Percentiles rank a stretch among this genome's conserved stretches.
These are phyloP conservation scores for Dascillus cervinus DNA, from an alignment of 2,888 invertebrate genomes.

Conservation along the genomic window DNA sequence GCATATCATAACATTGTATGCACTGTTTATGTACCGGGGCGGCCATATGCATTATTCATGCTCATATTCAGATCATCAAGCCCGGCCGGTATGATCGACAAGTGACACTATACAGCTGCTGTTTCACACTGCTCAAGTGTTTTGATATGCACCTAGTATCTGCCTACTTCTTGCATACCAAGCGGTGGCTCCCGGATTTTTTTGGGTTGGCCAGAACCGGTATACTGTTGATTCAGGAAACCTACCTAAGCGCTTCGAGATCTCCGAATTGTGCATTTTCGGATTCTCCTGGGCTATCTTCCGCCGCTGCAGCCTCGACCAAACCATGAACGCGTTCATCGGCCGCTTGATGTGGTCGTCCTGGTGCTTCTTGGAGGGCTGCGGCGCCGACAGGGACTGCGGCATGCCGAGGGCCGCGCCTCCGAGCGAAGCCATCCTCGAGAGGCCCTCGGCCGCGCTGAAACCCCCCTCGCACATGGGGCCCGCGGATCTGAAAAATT, in stretches of 20 bases:
- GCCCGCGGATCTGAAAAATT: constrained; percentile 59
- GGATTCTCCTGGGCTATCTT: constrained; percentile 98
- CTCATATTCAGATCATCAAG: constrained; percentile 37
- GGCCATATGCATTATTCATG: constrained; percentile 37
- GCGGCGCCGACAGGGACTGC: constrained; percentile 46
- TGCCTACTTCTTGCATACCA: constrained; percentile 18
- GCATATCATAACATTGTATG: constrained; percentile 39
- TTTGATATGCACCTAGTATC: constrained; percentile 29
- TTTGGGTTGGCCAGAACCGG: constrained; percentile 17
- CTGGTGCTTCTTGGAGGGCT: constrained; percentile 53
- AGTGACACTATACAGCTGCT: constrained; percentile 44
- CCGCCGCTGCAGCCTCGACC: constrained; percentile 85
- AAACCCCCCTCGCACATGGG: constrained; percentile 66
- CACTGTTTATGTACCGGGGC: constrained; percentile 35
- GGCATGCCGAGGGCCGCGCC: constrained; percentile 52
- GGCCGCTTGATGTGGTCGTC: constrained; percentile 92
- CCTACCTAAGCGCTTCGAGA: constrained; percentile 86
- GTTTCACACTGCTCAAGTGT: constrained; percentile 40
- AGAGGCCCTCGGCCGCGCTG: constrained; percentile 55
- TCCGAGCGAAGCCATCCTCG: constrained; percentile 47
- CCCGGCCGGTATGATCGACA: constrained; percentile 39
- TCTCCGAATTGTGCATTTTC: constrained; percentile 98
- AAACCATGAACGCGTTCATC: constrained; percentile 99
- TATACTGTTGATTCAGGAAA: constrained; percentile 13
- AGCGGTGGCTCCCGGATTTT: constrained; percentile 21